Evolutionary conservation across 2,888 invertebrate genomes (phyloP).

Genomic region (Mayetiola destructor): DNA sequence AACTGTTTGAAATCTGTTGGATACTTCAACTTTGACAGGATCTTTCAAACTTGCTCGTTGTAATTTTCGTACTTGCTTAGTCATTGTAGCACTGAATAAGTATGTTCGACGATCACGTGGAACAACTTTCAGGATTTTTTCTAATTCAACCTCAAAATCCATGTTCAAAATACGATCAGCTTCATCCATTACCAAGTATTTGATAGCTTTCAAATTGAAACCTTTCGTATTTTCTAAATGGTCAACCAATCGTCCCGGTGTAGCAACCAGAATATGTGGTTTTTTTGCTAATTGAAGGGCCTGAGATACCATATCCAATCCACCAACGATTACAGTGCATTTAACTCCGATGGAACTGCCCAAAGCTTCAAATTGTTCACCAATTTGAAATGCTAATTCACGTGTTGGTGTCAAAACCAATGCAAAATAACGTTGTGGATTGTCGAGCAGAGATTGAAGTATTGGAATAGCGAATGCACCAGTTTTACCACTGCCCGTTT

Average conservation of each 20-base stretch:
- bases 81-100: slow-evolving; percentile 98
- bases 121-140: slow-evolving; percentile 79
- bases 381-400: slow-evolving; percentile 95
- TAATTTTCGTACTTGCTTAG: slow-evolving; percentile 88
- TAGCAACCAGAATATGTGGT: slow-evolving; percentile 93
- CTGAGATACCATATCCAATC: slow-evolving; percentile 97
- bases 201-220: slow-evolving; percentile 76
- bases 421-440: slow-evolving; percentile 88
- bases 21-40: slow-evolving; percentile 91
- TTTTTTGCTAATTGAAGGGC: slow-evolving; percentile 81
- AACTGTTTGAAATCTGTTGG: slow-evolving; percentile 95
- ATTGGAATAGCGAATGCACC: slow-evolving; percentile 96
- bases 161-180: slow-evolving; percentile 96
- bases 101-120: slow-evolving; percentile 84
- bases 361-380: slow-evolving; percentile 94
- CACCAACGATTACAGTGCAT: slow-evolving; percentile 93
- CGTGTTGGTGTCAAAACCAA: slow-evolving; percentile 89
- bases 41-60: slow-evolving; percentile 88
- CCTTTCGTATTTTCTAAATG: slow-evolving; percentile 98
- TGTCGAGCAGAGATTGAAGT: slow-evolving; percentile 74
- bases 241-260: slow-evolving; percentile 88
- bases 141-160: slow-evolving; percentile 97
- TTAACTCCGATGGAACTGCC: slow-evolving; percentile 86
- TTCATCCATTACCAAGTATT: slow-evolving; percentile 96
- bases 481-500: slow-evolving; percentile 79